These are phyloP conservation scores for Plodia interpunctella DNA, from an alignment of 1,140 invertebrate genomes.

Conservation along the genomic window DNA sequence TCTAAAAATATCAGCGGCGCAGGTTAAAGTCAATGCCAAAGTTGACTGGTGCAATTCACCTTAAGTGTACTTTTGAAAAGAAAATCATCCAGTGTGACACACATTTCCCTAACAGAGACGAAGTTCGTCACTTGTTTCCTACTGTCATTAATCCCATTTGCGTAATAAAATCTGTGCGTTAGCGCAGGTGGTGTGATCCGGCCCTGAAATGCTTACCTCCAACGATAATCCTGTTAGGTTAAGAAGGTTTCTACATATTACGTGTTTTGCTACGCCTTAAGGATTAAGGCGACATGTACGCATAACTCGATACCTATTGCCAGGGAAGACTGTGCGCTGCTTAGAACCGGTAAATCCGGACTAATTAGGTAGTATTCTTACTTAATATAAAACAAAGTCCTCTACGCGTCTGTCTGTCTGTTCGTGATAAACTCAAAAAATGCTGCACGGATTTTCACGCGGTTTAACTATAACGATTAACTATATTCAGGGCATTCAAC, in stretches of 20 bases:
- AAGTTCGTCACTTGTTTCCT: neutral
- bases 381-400: no score
- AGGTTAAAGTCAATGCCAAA: no score
- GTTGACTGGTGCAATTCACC: no score
- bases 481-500: neutral
- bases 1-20: no score
- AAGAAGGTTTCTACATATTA: constrained; percentile 83
- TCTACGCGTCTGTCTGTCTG: no score
- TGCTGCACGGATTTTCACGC: no score
- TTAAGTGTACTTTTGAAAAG: no score
- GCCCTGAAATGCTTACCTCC: constrained; percentile 77
- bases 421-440: no score
- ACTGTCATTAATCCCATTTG: constrained; percentile 69
- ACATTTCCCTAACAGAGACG: no score
- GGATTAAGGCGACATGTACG: constrained; percentile 76
- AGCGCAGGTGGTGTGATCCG: constrained; percentile 70
- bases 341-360: constrained; percentile 12
- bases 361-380: constrained; percentile 11
- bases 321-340: constrained; percentile 21
- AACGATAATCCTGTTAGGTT: constrained; percentile 83
- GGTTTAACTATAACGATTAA: neutral
- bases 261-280: constrained; percentile 80
- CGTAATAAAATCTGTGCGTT: constrained; percentile 76
- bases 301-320: constrained; percentile 51
- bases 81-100: no score